Evolutionary conservation across 2,113 vertebrate genomes (phyloP), one percentile per base, ranked within the genome.

Genomic region (Mirounga angustirostris): DNA sequence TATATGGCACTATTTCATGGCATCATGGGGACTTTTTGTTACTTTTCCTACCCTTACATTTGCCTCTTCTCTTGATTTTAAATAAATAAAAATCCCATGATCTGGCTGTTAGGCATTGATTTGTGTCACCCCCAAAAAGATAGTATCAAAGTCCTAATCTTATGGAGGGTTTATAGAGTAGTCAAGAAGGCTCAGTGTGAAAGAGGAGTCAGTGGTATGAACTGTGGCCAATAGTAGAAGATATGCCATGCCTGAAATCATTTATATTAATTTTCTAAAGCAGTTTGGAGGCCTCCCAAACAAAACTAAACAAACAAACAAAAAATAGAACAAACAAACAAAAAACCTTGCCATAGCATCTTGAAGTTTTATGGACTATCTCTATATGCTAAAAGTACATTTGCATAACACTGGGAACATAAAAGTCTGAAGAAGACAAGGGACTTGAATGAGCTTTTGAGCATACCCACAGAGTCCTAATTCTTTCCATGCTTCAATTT

Each of bases 401-500:
- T 98, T 85, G 79, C 30, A 36, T 73, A 92, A 43, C 7, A 46
- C 56, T 76, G 83, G n/a, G 19, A 46, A 9, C 5, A 59, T 63
- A 59, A 71, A 86, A 76, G n/a, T 63, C 11, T 95, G 58, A 95
- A 46, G 30, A 88, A 40, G 33, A 65, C 4, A 79, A 84, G 50
- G 52, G 43, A 76, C 59, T 52, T 61, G 40, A 92, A 22, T 65
- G 7, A 85, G 24, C 3, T 80, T 96, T 76, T 86, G 5, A 67
- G 10, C 54, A 40, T 43, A 73, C 24, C 58, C 56, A 83, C 19
- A 22, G 50, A 59, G n/a, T 61, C 43, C 61, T 76, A 78, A 56
- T 91, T 96, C 94, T 96, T 63, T 40, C 54, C 46, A 36, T n/a
- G 85, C 33, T 93, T 82, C 93, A 91, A 8, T 97, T 97, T 97